Percentiles rank a stretch among this genome's conserved stretches.
These are phyloP conservation scores for Candoia aspera DNA, from an alignment of 2,113 vertebrate genomes.

Conservation along the genomic window DNA sequence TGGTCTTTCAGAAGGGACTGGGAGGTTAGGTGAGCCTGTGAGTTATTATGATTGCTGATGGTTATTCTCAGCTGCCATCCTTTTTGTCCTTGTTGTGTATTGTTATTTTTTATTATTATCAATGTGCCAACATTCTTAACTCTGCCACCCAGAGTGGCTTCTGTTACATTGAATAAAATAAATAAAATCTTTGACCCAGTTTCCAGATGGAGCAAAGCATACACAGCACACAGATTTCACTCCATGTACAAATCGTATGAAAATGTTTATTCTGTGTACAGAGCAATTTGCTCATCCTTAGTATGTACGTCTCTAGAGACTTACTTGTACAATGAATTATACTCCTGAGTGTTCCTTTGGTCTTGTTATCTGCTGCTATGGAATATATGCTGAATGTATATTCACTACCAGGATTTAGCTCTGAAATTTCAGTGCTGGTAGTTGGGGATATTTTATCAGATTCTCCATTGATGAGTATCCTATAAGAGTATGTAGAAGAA, in stretches of 20 bases:
- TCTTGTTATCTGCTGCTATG: slow-evolving; percentile 48
- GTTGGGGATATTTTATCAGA: accelerated
- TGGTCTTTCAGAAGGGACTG: background rate
- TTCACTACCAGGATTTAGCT: slow-evolving; percentile 65
- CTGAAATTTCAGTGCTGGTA: background rate
- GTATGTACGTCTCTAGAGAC: slow-evolving; percentile 5
- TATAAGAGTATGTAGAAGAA: slow-evolving; percentile 30
- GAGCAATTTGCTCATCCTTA: background rate
- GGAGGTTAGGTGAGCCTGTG: background rate
- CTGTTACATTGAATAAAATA: background rate
- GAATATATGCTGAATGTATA: slow-evolving; percentile 71
- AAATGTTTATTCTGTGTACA: background rate
- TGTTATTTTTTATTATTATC: background rate
- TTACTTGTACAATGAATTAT: slow-evolving; percentile 73
- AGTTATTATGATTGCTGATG: background rate
- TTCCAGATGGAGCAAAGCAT: background rate
- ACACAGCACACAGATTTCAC: background rate
- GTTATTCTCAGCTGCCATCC: background rate
- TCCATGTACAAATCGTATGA: background rate
- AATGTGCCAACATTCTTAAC: background rate
- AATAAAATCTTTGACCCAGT: background rate
- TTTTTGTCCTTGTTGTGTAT: background rate
- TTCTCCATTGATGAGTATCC: background rate
- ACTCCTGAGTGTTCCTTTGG: background rate
- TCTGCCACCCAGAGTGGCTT: background rate